phyloP scores from a whole-genome alignment of 2,113 vertebrate species.

The Pluvialis apricaria region DNA sequence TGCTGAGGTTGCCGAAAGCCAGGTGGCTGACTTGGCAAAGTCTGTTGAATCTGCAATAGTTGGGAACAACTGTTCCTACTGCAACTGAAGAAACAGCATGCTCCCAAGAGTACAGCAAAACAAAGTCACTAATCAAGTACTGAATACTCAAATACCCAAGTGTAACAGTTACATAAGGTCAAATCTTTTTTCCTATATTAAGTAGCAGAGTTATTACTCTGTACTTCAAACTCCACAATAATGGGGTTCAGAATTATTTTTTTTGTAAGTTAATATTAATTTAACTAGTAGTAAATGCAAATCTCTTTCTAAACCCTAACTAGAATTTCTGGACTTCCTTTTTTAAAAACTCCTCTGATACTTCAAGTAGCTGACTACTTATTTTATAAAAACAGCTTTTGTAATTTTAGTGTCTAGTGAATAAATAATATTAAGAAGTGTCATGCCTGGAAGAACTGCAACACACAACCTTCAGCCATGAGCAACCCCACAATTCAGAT shows the following conservation, averaged over 20 bases:
- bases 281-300: not conserved
- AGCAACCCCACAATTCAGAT: not conserved
- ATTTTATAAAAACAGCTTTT: not conserved
- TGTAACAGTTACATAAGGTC: not conserved
- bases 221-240: not conserved
- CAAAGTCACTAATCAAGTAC: not conserved
- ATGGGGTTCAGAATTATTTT: rapidly evolving
- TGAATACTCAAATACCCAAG: not conserved
- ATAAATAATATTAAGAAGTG: not conserved
- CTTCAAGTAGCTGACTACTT: not conserved
- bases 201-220: not conserved
- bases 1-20: not conserved
- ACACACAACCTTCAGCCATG: not conserved
- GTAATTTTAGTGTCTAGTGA: not conserved
- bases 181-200: not conserved
- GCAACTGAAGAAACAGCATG: not conserved
- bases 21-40: not conserved
- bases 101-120: not conserved
- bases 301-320: not conserved
- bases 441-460: not conserved
- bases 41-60: not conserved
- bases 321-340: not conserved
- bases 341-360: not conserved
- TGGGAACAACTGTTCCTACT: not conserved
- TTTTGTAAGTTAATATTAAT: not conserved